phyloP scores from a whole-genome alignment of 1,140 invertebrate genomes.

The Drosophila oshimai region DNA sequence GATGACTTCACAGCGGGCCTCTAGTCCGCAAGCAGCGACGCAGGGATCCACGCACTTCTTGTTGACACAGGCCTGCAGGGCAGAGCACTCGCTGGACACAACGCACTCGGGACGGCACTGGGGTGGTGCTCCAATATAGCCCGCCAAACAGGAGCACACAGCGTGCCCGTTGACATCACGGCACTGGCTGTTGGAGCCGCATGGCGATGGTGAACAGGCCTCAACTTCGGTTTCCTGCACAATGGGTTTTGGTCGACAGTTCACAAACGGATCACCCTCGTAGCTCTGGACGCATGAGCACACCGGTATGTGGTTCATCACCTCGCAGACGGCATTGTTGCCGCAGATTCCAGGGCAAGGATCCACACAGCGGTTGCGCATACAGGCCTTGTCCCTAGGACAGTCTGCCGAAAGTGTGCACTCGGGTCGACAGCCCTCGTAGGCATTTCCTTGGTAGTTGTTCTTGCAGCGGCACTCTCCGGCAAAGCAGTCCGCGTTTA shows the following conservation, averaged over 20 bases:
- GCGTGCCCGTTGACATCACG: slow-evolving; percentile 87
- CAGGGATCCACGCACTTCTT: slow-evolving; percentile 94
- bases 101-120: slow-evolving; percentile 92
- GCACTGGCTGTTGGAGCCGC: slow-evolving; percentile 90
- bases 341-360: slow-evolving; percentile 92
- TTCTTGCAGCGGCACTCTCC: slow-evolving; percentile 89
- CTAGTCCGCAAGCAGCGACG: slow-evolving; percentile 90
- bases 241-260: slow-evolving; percentile 85
- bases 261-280: slow-evolving; percentile 91
- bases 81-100: slow-evolving; percentile 91
- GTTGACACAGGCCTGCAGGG: slow-evolving; percentile 90
- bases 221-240: slow-evolving; percentile 86
- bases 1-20: slow-evolving; percentile 92
- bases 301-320: slow-evolving; percentile 92
- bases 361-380: slow-evolving; percentile 91
- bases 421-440: slow-evolving; percentile 90
- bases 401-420: slow-evolving; percentile 92
- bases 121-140: slow-evolving; percentile 90
- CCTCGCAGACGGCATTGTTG: slow-evolving; percentile 92
- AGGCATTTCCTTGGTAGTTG: slow-evolving; percentile 92
- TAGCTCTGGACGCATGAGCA: slow-evolving; percentile 90
- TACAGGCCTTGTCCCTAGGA: slow-evolving; percentile 90
- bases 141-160: slow-evolving; percentile 90
- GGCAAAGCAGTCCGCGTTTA: slow-evolving; percentile 91
- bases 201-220: slow-evolving; percentile 88